Conservation (phyloP, 2,888 invertebrate species). For the Dynastes hyllus region DNA sequence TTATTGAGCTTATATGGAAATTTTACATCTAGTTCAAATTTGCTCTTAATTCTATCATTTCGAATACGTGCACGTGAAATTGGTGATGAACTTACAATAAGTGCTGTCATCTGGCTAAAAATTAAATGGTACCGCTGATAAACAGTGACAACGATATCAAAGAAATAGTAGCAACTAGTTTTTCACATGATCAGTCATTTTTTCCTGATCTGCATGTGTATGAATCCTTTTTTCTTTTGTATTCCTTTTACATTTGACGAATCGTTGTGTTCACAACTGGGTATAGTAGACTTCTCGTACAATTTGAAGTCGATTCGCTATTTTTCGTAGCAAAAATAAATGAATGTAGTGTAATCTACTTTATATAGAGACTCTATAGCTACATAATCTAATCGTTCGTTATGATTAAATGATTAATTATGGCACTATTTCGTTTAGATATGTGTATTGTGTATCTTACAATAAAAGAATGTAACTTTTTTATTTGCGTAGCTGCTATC, state of each 20-base stretch:
- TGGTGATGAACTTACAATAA: not conserved
- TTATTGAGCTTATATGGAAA: not conserved
- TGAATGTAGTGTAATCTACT: conserved; percentile 8
- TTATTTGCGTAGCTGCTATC: conserved; percentile 53
- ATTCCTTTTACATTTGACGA: not conserved
- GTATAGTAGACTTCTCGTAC: not conserved
- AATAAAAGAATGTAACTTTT: conserved; percentile 24
- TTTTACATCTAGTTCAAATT: not conserved
- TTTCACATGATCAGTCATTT: conserved; percentile 11
- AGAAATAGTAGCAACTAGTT: not conserved
- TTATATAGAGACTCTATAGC: not conserved
- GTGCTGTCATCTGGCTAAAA: not conserved
- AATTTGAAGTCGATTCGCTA: not conserved
- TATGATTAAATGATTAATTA: conserved; percentile 23
- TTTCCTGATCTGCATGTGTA: conserved; percentile 37
- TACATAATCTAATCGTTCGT: not conserved
- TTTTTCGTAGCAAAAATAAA: not conserved
- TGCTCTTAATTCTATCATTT: not conserved
- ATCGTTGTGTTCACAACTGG: conserved; percentile 24
- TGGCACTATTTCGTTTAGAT: conserved; percentile 49
- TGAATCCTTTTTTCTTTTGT: not conserved
- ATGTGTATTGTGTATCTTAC: conserved; percentile 20
- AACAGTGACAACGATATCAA: conserved; percentile 11
- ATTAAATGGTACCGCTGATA: conserved; percentile 8
- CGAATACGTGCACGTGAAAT: not conserved